These are phyloP conservation scores for Leptopilina boulardi DNA, from an alignment of 1,140 invertebrate species.

Conservation along the genomic window DNA sequence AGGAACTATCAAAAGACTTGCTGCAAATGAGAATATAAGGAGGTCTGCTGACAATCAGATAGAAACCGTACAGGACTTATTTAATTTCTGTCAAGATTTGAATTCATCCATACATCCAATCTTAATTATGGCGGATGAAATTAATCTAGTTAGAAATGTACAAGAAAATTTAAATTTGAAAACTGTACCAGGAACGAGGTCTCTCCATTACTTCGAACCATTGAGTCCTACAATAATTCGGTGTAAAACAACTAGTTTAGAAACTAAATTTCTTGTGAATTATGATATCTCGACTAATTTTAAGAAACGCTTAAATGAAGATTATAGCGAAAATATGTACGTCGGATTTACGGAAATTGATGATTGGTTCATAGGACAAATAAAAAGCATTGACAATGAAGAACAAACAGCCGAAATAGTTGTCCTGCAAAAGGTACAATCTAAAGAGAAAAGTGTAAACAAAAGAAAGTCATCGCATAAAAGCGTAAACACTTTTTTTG, in stretches of 20 bases:
- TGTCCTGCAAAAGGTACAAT: too few species aligned
- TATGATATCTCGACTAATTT: slow-evolving; percentile 6
- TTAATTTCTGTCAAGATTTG: slow-evolving; percentile 35
- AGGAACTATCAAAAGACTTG: slow-evolving; percentile 39
- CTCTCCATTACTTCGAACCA: neutral
- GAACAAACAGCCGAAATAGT: slow-evolving; percentile 13
- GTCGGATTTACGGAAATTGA: neutral
- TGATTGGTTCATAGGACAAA: slow-evolving; percentile 6
- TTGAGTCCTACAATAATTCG: neutral
- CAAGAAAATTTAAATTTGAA: neutral
- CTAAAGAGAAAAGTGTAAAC: too few species aligned
- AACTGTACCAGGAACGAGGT: neutral
- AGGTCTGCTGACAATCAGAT: slow-evolving; percentile 43
- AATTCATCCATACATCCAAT: neutral
- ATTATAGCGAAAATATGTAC: neutral
- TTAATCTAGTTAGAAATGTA: neutral
- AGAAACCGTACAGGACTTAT: slow-evolving; percentile 26
- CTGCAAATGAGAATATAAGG: slow-evolving; percentile 38
- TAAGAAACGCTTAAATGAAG: neutral
- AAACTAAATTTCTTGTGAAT: neutral
- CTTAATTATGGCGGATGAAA: neutral
- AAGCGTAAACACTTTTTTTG: too few species aligned
- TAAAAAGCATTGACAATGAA: neutral
- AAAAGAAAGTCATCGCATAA: too few species aligned
- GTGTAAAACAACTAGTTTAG: neutral